Conservation (phyloP, 2,888 invertebrate species). For the Brachyptera putata region DNA sequence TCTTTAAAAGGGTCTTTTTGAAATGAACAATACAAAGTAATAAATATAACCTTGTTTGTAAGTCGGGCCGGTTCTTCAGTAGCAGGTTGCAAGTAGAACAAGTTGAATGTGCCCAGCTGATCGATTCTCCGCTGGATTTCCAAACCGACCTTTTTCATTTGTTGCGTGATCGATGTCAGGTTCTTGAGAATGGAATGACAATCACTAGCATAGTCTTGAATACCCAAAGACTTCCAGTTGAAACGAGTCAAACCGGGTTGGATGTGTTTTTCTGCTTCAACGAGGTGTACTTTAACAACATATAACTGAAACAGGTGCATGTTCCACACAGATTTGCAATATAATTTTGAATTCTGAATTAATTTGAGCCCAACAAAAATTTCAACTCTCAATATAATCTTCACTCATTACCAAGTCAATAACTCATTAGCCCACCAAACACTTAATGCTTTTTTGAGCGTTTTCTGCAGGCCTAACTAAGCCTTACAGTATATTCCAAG, state of each 20-base stretch:
- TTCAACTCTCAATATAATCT: no score
- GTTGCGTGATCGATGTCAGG: constrained; percentile 60
- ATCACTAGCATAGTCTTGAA: constrained; percentile 63
- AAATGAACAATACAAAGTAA: no score
- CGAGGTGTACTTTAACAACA: constrained; percentile 63
- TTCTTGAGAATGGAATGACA: constrained; percentile 56
- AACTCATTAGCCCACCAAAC: no score
- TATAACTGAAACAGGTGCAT: constrained; percentile 51
- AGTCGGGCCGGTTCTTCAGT: no score
- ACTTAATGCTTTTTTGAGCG: no score
- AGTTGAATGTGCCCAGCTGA: constrained; percentile 53
- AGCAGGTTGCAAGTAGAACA: constrained; percentile 53
- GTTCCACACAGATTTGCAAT: no score
- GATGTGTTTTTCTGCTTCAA: constrained; percentile 68
- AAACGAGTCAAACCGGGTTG: constrained; percentile 77
- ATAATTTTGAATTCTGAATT: no score
- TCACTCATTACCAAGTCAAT: no score
- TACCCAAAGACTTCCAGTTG: constrained; percentile 82
- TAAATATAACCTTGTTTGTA: not conserved
- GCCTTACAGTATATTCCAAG: no score
- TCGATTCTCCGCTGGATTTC: constrained; percentile 57
- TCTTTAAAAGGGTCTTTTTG: no score
- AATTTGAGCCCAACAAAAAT: no score
- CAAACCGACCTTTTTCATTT: constrained; percentile 60
- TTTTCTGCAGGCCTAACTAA: no score